phyloP scores from a whole-genome alignment of 2,888 invertebrate genomes.

The Choristoneura rosaceana region DNA sequence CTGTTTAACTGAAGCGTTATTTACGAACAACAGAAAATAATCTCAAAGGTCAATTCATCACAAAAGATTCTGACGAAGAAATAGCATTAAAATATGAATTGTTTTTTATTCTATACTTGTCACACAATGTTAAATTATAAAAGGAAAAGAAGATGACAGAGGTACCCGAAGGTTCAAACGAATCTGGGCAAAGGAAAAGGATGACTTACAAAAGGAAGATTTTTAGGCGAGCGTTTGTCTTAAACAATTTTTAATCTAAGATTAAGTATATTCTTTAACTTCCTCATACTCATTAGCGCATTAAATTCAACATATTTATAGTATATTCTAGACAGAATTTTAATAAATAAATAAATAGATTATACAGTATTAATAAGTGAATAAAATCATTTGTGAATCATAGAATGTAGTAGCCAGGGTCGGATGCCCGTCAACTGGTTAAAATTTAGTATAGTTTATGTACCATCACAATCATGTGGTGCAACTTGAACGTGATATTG shows the following conservation, averaged over 20 bases:
- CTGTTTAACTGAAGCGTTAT: conserved; percentile 12
- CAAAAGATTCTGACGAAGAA: neutral
- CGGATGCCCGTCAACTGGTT: no score
- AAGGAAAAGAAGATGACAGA: neutral
- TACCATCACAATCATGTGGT: no score
- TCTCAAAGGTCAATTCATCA: conserved; percentile 1
- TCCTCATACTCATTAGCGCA: neutral
- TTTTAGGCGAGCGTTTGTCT: neutral
- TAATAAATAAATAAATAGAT: no score
- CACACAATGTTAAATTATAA: conserved; percentile 7
- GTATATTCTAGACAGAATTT: no score
- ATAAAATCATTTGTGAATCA: no score
- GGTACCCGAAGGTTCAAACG: neutral
- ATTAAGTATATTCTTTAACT: neutral
- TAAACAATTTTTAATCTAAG: neutral
- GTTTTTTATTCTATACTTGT: conserved; percentile 5
- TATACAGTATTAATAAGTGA: no score
- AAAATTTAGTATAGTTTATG: no score
- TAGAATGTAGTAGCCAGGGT: no score
- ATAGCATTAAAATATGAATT: conserved; percentile 1
- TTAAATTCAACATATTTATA: no score
- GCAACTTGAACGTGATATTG: no score
- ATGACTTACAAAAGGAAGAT: neutral
- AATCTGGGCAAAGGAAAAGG: neutral
- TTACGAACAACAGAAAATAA: conserved; percentile 6